Base-by-base conservation (phyloP, 2,888 invertebrate species). In the Malthinus flaveolus region DNA sequence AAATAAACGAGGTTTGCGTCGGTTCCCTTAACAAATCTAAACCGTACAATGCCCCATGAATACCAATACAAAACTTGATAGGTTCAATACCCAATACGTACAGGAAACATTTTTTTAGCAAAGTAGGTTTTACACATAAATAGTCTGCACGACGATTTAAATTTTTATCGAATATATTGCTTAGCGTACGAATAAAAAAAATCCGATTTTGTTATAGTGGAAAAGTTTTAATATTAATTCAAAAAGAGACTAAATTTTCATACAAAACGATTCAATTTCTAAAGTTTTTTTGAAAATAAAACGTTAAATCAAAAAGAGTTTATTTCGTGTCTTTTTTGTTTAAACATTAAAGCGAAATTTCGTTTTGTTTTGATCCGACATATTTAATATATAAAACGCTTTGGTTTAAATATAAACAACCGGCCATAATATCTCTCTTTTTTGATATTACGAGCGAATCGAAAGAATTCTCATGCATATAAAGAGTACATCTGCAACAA, bases 21-120 rank as follows among this genome's bases (percentile, higher is more conserved):
- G 60, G 62, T 69, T 72, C 73, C 72, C 72, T 61, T 65, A 72
- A 69, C 72, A 70, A 72, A 73, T 73, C 71, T 70, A 70, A 69
- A 67, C 66, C 59, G 59, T 61, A 68, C 69, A 71, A 67, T 70
- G 66, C 67, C 60, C 65, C 69, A 72, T 70, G 71, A 70, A 71
- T 72, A 71, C 68, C 68, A 71, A 71, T 71, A 62, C 63, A 51
- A 37, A 49, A 56, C 51, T 59, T 56, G 66, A 66, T 66, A 59
- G 57, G 67, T 68, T 53, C 61, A 46, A 55, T 56, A 61, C 67
- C 66, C 68, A 69, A 71, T 70, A 71, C 69, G 68, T 68, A 67
- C 49, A 42, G 51, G 56, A 48, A 53, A 62, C 62, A 55, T 65
- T 62, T 65, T 63, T 62, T 63, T 34, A 12, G 48, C 39, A 50